phyloP scores from a whole-genome alignment of 1,140 invertebrate species.

The Meloidogyne floridensis region DNA sequence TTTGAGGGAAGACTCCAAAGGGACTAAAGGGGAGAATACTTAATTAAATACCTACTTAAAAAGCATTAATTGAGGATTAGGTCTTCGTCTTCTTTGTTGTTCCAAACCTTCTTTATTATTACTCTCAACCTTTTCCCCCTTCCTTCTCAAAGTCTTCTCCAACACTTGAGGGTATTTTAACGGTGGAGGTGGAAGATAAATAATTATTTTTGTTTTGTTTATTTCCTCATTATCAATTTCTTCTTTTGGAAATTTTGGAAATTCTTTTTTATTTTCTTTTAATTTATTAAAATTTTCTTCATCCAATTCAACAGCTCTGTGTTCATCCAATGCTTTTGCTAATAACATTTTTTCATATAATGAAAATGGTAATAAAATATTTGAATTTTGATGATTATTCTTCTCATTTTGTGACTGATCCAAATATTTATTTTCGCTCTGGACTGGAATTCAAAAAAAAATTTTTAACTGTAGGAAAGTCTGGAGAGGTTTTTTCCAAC shows the following conservation, averaged over 20 bases:
- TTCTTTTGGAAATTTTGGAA: slow-evolving; percentile 9
- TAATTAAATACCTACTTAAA: not conserved
- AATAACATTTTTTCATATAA: slow-evolving; percentile 10
- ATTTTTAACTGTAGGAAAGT: too few species aligned
- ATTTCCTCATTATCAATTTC: not conserved
- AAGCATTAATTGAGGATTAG: slow-evolving; percentile 5
- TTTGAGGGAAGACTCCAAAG: too few species aligned
- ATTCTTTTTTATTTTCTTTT: not conserved
- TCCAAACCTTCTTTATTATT: not conserved
- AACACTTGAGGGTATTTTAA: slow-evolving; percentile 1
- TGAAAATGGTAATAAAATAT: slow-evolving; percentile 2
- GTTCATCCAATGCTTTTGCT: slow-evolving; percentile 6
- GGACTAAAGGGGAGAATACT: too few species aligned
- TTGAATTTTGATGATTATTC: not conserved
- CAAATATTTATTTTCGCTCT: too few species aligned
- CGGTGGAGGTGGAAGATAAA: not conserved
- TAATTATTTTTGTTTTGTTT: not conserved
- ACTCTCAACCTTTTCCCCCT: not conserved
- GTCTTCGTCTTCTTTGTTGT: slow-evolving; percentile 1
- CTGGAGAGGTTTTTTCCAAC: too few species aligned
- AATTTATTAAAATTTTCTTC: not conserved
- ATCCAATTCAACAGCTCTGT: not conserved
- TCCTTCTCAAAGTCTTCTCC: not conserved
- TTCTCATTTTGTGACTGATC: not conserved
- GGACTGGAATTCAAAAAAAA: too few species aligned